Percentiles rank a stretch among this genome's conserved stretches.
These are phyloP conservation scores for Arge pagana DNA, from an alignment of 2,888 invertebrate species.

Conservation along the genomic window DNA sequence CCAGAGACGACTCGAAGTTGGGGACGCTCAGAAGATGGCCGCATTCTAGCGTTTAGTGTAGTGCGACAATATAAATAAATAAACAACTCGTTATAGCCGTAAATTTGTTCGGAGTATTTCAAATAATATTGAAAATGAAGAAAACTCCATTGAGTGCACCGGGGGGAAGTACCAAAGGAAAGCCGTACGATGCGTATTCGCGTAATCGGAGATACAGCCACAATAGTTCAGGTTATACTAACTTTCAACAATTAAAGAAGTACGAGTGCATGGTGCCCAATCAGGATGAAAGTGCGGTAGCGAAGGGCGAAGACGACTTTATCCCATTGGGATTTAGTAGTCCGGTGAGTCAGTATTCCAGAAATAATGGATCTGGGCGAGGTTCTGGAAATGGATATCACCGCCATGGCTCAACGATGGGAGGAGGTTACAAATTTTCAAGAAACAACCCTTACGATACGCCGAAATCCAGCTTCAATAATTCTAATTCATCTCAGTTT, in stretches of 20 bases:
- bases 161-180: conserved; percentile 23
- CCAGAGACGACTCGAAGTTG: too few relatives aligned
- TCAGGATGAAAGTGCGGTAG: neutral
- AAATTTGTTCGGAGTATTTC: neutral
- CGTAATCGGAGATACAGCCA: neutral
- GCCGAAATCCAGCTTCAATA: conserved; percentile 34
- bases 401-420: conserved; percentile 9
- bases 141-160: conserved; percentile 47
- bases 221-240: conserved; percentile 4
- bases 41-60: neutral
- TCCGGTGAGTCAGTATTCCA: conserved; percentile 3
- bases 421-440: conserved; percentile 21
- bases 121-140: conserved; percentile 34
- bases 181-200: conserved; percentile 1
- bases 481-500: conserved; percentile 31
- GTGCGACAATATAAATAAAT: neutral
- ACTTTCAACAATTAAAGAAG: neutral
- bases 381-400: conserved; percentile 25
- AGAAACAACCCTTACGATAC: conserved; percentile 32
- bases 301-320: conserved; percentile 14
- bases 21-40: conserved; percentile 1
- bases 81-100: neutral
- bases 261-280: neutral
- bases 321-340: conserved; percentile 22
- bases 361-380: conserved; percentile 17